Evolutionary conservation across 2,888 invertebrate species (phyloP).

Genomic region (Leptinotarsa haldemani): DNA sequence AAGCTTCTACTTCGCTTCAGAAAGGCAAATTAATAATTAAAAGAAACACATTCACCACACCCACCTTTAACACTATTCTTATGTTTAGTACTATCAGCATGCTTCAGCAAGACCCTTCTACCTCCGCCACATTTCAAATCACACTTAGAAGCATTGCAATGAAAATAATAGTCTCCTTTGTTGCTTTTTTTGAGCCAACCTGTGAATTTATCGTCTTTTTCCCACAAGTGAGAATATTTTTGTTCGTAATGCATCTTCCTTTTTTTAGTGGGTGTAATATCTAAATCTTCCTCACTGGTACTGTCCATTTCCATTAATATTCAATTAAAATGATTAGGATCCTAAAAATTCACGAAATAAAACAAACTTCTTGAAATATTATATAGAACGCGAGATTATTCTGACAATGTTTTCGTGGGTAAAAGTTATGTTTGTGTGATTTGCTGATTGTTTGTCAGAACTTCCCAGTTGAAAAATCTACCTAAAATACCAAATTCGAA

Average conservation of each 20-base stretch:
- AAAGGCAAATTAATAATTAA: neutral
- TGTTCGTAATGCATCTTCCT: neutral
- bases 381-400: neutral
- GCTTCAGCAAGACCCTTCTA: neutral
- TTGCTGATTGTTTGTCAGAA: neutral
- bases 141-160: neutral
- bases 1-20: slow-evolving; percentile 1
- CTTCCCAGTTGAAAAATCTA: neutral
- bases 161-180: neutral
- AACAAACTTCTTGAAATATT: neutral
- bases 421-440: neutral
- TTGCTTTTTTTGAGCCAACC: neutral
- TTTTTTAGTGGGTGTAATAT: neutral
- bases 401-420: neutral
- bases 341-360: neutral
- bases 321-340: neutral
- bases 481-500: neutral
- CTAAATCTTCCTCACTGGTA: neutral
- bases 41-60: neutral
- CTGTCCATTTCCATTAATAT: neutral
- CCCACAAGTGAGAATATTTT: neutral
- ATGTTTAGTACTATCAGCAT: neutral
- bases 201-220: neutral
- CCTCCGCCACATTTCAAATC: neutral
- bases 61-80: neutral